These are phyloP conservation scores for Tragelaphus buxtoni DNA, from an alignment of 2,113 vertebrate genomes.

Conservation along the genomic window DNA sequence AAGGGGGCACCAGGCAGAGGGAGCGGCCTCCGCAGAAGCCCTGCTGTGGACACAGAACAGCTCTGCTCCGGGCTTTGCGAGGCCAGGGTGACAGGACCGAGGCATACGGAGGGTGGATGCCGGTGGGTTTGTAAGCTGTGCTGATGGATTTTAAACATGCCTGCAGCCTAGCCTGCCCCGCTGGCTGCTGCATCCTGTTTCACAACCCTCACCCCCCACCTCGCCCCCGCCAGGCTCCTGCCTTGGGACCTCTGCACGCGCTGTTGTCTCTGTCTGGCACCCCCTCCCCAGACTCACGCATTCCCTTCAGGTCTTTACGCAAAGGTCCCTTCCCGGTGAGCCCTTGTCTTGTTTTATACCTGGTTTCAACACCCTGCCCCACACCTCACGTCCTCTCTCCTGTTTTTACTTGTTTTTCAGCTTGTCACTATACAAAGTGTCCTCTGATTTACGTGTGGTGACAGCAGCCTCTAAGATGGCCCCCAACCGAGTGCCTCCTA, in stretches of 20 bases:
- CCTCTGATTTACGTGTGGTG: too few relatives aligned
- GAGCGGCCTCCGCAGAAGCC: neutral
- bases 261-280: neutral
- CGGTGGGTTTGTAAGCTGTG: neutral
- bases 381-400: neutral
- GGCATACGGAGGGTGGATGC: constrained; percentile 78
- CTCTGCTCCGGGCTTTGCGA: neutral
- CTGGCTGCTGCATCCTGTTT: neutral
- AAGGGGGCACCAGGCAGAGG: neutral
- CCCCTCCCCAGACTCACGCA: neutral
- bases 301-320: neutral
- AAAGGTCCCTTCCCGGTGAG: neutral
- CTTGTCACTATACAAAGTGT: neutral
- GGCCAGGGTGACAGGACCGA: constrained; percentile 78
- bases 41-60: fast-evolving
- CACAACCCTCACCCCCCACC: too few relatives aligned
- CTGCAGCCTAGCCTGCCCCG: neutral
- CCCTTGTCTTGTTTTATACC: neutral
- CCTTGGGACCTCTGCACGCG: neutral
- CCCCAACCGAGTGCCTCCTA: fast-evolving
- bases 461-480: neutral
- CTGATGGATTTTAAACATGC: neutral
- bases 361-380: too few relatives aligned
- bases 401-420: neutral
- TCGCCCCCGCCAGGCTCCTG: neutral